These are phyloP conservation scores for Ectemnius continuus DNA, from an alignment of 2,888 invertebrate species.

Conservation along the genomic window DNA sequence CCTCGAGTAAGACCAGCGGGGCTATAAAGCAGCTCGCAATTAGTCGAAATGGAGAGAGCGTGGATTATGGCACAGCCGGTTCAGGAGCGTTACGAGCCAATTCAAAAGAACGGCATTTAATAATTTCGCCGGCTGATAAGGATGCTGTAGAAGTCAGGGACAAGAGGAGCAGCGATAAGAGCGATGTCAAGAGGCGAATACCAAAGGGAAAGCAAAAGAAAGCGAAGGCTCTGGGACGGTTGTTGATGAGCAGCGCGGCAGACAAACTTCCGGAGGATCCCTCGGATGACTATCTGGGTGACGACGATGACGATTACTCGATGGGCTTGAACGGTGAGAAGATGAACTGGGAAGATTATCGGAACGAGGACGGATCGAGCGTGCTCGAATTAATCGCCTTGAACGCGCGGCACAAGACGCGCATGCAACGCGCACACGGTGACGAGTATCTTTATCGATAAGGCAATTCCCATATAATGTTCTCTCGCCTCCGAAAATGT, in stretches of 20 bases:
- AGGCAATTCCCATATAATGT: background rate
- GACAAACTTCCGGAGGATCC: slow-evolving; percentile 13
- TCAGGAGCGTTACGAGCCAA: too few relatives aligned
- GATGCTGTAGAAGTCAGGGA: too few relatives aligned
- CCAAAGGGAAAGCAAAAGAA: slow-evolving; percentile 23
- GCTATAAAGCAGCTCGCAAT: too few relatives aligned
- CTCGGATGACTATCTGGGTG: slow-evolving; percentile 29
- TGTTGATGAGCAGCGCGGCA: slow-evolving; percentile 24
- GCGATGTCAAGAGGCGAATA: background rate
- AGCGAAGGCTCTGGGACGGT: slow-evolving; percentile 21
- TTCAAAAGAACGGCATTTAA: too few relatives aligned
- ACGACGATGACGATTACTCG: slow-evolving; percentile 30
- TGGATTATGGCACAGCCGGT: too few relatives aligned
- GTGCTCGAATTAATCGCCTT: slow-evolving; percentile 41
- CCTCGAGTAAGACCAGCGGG: too few relatives aligned
- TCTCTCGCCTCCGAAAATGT: background rate
- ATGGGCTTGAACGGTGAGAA: slow-evolving; percentile 12
- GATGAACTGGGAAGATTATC: slow-evolving; percentile 36
- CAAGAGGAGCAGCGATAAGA: background rate
- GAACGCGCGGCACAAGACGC: slow-evolving; percentile 23
- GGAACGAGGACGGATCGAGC: slow-evolving; percentile 33
- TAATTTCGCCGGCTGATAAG: too few relatives aligned
- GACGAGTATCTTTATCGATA: background rate
- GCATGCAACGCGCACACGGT: background rate
- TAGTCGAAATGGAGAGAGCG: too few relatives aligned